Evolutionary conservation across 2,113 vertebrate genomes (phyloP).

Genomic region (Burhinus oedicnemus): DNA sequence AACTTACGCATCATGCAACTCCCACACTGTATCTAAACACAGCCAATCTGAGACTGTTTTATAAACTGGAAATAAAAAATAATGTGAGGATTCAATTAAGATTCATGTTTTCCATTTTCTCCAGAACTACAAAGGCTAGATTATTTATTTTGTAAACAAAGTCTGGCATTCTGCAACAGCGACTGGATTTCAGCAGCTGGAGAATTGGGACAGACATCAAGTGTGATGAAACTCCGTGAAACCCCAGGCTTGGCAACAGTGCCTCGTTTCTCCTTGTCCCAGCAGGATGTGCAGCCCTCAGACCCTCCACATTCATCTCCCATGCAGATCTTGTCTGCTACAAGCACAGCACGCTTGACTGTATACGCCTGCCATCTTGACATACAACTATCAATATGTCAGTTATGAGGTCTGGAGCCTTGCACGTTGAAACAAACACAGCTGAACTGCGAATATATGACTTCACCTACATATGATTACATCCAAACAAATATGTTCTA

Average conservation of each 20-base stretch:
- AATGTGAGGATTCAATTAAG: background rate
- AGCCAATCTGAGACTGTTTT: background rate
- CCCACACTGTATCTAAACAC: background rate
- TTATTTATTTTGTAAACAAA: slow-evolving; percentile 4
- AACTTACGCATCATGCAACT: background rate
- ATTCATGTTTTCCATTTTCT: background rate
- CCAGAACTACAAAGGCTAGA: background rate
- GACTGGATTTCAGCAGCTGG: slow-evolving; percentile 24
- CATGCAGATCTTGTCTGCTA: background rate
- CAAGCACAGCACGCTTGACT: background rate
- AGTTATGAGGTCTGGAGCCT: background rate
- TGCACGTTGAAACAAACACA: background rate
- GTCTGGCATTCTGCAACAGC: background rate
- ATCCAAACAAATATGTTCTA: background rate
- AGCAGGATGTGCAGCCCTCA: background rate
- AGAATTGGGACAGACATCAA: background rate
- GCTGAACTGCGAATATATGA: background rate
- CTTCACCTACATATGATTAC: background rate
- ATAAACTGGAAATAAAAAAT: background rate
- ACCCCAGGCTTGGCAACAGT: background rate
- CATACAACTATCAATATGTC: background rate
- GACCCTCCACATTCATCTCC: background rate
- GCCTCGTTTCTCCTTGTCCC: background rate
- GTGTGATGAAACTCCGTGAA: background rate
- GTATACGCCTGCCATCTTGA: background rate